Conservation (phyloP, 2,888 invertebrate genomes). For the Sthenelais limicola region DNA sequence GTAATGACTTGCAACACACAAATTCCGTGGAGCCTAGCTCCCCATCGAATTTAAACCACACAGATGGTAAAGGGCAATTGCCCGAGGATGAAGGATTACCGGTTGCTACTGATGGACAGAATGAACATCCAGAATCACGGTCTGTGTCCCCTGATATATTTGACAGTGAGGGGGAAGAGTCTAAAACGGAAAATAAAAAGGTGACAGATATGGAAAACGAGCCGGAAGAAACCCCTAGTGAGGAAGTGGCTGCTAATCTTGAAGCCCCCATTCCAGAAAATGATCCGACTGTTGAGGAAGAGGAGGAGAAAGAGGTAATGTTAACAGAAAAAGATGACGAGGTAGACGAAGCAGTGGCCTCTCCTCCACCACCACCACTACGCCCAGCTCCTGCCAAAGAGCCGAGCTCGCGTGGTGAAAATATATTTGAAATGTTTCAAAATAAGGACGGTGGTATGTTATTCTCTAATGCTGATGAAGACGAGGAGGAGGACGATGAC, state of each 20-base stretch:
- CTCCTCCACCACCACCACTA: neutral
- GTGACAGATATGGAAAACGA: constrained; percentile 2
- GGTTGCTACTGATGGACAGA: no score
- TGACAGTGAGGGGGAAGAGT: constrained; percentile 1
- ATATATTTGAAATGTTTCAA: constrained; percentile 22
- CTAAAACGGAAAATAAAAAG: constrained; percentile 12
- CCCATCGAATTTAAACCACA: no score
- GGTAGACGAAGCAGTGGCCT: neutral
- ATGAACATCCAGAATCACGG: no score
- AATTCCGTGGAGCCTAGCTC: no score
- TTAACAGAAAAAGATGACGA: neutral
- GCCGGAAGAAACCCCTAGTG: no score
- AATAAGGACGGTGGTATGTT: neutral
- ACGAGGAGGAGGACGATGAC: constrained; percentile 13
- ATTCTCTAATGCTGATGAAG: neutral
- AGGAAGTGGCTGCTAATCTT: no score
- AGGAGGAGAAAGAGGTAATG: no score
- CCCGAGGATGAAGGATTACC: no score
- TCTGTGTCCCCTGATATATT: constrained; percentile 17
- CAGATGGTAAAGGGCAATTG: no score
- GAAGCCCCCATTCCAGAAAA: no score
- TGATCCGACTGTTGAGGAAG: no score
- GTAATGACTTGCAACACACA: no score
- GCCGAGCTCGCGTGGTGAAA: constrained; percentile 18
- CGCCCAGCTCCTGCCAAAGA: neutral